phyloP scores from a whole-genome alignment of 92 coral and sea anemone species.

The Epizoanthus rinbou region DNA sequence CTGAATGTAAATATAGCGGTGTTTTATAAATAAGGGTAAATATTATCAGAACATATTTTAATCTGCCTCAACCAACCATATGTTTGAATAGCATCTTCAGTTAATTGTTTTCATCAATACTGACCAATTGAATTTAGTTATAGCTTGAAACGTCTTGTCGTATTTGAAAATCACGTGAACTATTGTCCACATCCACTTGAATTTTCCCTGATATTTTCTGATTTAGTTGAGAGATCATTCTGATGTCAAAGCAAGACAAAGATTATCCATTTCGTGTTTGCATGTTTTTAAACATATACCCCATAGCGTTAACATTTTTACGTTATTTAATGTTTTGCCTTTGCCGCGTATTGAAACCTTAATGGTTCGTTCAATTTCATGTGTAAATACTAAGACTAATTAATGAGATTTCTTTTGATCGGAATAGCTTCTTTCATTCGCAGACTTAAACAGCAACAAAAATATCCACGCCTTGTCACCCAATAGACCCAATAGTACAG shows the following conservation, averaged over 20 bases:
- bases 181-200: not conserved
- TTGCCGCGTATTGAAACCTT: constrained; percentile 3
- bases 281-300: too few species aligned
- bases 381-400: constrained; percentile 33
- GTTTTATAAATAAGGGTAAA: constrained; percentile 17
- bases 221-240: not conserved
- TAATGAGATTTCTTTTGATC: constrained; percentile 40
- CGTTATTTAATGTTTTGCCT: not conserved
- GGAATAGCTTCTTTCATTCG: constrained; percentile 13
- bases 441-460: not conserved
- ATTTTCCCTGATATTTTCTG: not conserved
- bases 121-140: constrained; percentile 26
- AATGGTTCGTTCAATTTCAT: constrained; percentile 36
- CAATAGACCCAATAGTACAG: not conserved
- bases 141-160: not conserved
- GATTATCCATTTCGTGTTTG: not conserved
- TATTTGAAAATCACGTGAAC: constrained; percentile 20
- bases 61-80: constrained; percentile 30
- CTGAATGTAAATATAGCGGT: constrained; percentile 34
- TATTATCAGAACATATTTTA: constrained; percentile 30
- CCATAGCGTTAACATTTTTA: not conserved
- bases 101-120: constrained; percentile 30
- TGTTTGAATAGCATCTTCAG: not conserved
- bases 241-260: not conserved
- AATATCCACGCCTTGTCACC: constrained; percentile 12